Evolutionary conservation across 2,888 invertebrate genomes (phyloP).

Genomic region (Phalera bucephala): DNA sequence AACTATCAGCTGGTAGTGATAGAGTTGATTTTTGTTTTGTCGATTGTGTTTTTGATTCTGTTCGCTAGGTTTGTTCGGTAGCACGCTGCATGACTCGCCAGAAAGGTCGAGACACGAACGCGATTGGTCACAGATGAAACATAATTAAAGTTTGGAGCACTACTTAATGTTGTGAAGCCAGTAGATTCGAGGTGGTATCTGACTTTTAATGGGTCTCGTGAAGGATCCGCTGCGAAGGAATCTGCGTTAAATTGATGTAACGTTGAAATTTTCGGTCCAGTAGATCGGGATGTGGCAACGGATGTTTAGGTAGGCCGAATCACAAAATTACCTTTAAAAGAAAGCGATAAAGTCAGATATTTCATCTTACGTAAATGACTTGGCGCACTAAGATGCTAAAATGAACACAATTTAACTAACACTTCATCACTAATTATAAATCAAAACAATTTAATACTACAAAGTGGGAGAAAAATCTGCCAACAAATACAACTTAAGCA

Average conservation of each 20-base stretch:
- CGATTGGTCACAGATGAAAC: conserved; percentile 82
- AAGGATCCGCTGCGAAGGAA: conserved; percentile 71
- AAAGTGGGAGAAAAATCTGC: no score
- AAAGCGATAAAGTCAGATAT: no score
- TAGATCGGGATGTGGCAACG: conserved; percentile 12
- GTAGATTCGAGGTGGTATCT: conserved; percentile 76
- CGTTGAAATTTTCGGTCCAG: conserved; percentile 33
- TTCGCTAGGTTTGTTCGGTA: conserved; percentile 58
- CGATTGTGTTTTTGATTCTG: conserved; percentile 27
- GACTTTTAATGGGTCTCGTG: conserved; percentile 80
- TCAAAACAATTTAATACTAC: no score
- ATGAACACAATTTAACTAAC: no score
- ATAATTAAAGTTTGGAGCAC: conserved; percentile 82
- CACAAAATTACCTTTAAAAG: no score
- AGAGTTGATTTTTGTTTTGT: conserved; percentile 42
- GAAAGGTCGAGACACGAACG: conserved; percentile 79
- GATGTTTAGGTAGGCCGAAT: background rate
- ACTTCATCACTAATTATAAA: no score
- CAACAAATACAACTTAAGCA: no score
- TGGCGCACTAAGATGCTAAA: no score
- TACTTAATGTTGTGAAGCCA: conserved; percentile 78
- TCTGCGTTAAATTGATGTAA: conserved; percentile 65
- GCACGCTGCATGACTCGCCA: conserved; percentile 81
- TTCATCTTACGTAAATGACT: no score
- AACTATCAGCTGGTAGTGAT: conserved; percentile 45